Conservation (phyloP, 92 coral and sea anemone genomes). For the Paragorgia papillata region DNA sequence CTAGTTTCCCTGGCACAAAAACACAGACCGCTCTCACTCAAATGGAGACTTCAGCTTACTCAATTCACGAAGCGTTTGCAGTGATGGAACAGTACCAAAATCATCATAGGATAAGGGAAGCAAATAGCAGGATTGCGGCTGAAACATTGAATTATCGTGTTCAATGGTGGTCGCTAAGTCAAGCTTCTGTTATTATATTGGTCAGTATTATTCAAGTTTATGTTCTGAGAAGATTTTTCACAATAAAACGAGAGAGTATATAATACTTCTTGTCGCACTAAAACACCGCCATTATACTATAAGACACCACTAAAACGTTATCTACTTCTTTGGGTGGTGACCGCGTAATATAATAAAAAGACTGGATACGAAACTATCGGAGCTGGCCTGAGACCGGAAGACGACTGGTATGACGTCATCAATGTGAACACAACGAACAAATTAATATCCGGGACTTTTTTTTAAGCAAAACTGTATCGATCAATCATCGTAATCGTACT, state of each 20-base stretch:
- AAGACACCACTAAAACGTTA: no score
- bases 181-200: conserved; percentile 69
- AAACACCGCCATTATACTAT: no score
- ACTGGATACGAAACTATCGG: no score
- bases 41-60: conserved; percentile 76
- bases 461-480: no score
- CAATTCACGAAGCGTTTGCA: conserved; percentile 83
- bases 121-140: conserved; percentile 93
- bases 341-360: no score
- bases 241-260: conserved; percentile 54
- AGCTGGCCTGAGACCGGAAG: no score
- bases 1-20: conserved; percentile 50
- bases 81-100: conserved; percentile 91
- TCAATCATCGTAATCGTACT: no score
- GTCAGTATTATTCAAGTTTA: conserved; percentile 82
- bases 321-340: no score
- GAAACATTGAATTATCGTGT: conserved; percentile 73
- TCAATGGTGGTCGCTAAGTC: conserved; percentile 97
- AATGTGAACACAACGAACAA: no score
- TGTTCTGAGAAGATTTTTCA: conserved; percentile 82
- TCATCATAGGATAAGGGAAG: conserved; percentile 88
- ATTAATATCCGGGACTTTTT: no score
- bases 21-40: conserved; percentile 81
- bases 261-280: no score
- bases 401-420: no score